Evolutionary conservation across 2,888 invertebrate genomes (phyloP), one percentile per base, ranked within the genome.

Genomic region (Melieria omissa): DNA sequence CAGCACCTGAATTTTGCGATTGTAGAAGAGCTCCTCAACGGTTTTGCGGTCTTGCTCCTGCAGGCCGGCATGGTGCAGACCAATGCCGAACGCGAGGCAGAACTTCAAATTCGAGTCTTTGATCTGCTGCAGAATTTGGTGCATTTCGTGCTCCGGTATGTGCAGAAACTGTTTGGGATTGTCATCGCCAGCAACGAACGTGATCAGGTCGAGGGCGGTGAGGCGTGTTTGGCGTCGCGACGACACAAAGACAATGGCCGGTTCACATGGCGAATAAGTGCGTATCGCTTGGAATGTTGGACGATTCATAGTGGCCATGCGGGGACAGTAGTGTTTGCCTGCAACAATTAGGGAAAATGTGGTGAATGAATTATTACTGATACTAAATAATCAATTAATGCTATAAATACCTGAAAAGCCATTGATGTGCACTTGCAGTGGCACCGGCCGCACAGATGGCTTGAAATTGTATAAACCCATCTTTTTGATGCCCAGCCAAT

Each of bases 241-340:
- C 4, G 99, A 97, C 0, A 99, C 99, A 84, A 97, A 97, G 4
- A 99, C 93, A 52, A 99, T 90, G 0, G 94, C 90, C 0, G 99
- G 99, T 81, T 98, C 97, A 67, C 89, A 88, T 0, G 97, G 96
- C 0, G 99, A 97, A 86, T 99, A 95, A 68, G 95, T 93, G 61
- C 93, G 91, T 75, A 99, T 98, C 0, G 98, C 96, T 87, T 97
- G 96, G 88, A 95, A 99, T 0, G 97, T 94, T 0, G 99, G 99
- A 82, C 97, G 95, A 88, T 99, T 99, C 99, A 99, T 99, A 0
- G 98, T 95, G 75, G 98, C 94, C 99, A 99, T 99, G 63, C 99
- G 91, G 0, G 99, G 99, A 82, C 99, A 99, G 88, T 99, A 99
- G 86, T 99, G 97, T 77, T 98, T 96, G 5, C 79, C 79, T 79